These are phyloP conservation scores for Petroica traversi DNA, from an alignment of 2,113 vertebrate genomes.

Conservation along the genomic window DNA sequence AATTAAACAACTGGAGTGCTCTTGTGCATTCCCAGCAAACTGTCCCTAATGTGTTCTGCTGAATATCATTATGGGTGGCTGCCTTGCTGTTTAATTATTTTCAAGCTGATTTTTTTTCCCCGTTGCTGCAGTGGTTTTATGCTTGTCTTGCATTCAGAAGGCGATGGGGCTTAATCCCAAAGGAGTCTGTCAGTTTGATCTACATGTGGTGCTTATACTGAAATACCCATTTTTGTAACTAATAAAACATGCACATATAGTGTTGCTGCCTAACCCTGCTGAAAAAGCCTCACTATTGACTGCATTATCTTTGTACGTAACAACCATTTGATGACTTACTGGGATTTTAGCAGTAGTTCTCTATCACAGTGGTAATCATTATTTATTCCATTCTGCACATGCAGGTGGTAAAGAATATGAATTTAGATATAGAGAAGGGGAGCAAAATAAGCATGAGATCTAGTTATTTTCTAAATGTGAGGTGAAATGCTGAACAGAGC, in stretches of 20 bases:
- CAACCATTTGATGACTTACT: constrained; percentile 69
- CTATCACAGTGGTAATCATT: constrained; percentile 67
- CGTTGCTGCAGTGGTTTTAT: constrained; percentile 78
- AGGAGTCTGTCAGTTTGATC: constrained; percentile 71
- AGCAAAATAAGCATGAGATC: constrained; percentile 47
- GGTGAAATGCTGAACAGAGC: constrained; percentile 4
- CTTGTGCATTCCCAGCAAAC: constrained; percentile 78
- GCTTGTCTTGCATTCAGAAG: constrained; percentile 82
- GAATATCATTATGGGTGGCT: constrained; percentile 87
- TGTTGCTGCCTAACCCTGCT: constrained; percentile 66
- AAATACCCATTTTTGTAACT: constrained; percentile 72
- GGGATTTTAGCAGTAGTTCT: constrained; percentile 63
- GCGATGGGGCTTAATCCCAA: constrained; percentile 73
- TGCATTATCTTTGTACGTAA: constrained; percentile 65
- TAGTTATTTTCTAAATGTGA: constrained; percentile 50
- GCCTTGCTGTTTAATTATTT: constrained; percentile 86
- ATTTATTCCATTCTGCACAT: constrained; percentile 65
- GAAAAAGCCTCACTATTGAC: constrained; percentile 64
- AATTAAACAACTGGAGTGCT: constrained; percentile 86
- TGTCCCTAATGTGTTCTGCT: constrained; percentile 82
- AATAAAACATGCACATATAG: constrained; percentile 70
- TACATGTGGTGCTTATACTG: constrained; percentile 68
- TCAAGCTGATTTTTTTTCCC: constrained; percentile 76
- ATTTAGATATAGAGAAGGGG: constrained; percentile 46
- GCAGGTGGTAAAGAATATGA: constrained; percentile 70